These are phyloP conservation scores for Acipenser ruthenus DNA, from an alignment of 2,797 vertebrate species.

Conservation along the genomic window DNA sequence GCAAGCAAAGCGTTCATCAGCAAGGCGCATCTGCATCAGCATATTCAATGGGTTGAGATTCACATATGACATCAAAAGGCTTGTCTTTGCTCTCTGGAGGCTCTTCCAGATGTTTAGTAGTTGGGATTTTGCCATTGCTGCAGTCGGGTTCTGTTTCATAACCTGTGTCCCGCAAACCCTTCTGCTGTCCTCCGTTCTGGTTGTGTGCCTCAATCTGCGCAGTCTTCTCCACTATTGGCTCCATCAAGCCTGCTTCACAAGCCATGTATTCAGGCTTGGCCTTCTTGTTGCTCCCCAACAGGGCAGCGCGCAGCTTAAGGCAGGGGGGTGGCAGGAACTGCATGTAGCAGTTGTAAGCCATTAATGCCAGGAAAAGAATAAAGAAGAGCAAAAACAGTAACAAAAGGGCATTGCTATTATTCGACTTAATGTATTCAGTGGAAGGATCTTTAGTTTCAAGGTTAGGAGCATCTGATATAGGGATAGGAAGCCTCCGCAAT, in stretches of 20 bases:
- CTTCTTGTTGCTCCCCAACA: constrained; percentile 76
- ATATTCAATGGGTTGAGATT: constrained; percentile 77
- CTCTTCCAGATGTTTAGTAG: constrained; percentile 51
- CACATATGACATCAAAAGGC: constrained; percentile 87
- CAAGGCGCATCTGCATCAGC: constrained; percentile 70
- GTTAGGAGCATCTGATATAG: constrained; percentile 51
- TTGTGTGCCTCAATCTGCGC: constrained; percentile 50
- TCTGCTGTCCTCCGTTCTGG: constrained; percentile 70
- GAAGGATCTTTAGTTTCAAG: constrained; percentile 58
- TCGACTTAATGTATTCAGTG: constrained; percentile 72
- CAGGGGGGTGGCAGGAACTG: constrained; percentile 84
- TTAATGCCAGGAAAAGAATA: constrained; percentile 72
- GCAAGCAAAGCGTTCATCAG: constrained; percentile 19
- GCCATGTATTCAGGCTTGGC: constrained; percentile 69
- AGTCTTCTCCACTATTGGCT: constrained; percentile 64
- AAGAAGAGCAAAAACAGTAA: constrained; percentile 85
- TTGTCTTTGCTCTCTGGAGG: constrained; percentile 52
- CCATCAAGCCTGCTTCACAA: constrained; percentile 80
- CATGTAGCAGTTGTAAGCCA: constrained; percentile 92
- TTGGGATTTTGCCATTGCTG: constrained; percentile 67
- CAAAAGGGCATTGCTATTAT: constrained; percentile 71
- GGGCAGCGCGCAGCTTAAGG: constrained; percentile 67
- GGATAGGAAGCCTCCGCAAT: constrained; percentile 46
- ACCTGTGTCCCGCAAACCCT: constrained; percentile 77
- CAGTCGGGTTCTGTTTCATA: constrained; percentile 88